Evolutionary conservation across 2,888 invertebrate species (phyloP).

Genomic region (Lasioglossum malachurum): DNA sequence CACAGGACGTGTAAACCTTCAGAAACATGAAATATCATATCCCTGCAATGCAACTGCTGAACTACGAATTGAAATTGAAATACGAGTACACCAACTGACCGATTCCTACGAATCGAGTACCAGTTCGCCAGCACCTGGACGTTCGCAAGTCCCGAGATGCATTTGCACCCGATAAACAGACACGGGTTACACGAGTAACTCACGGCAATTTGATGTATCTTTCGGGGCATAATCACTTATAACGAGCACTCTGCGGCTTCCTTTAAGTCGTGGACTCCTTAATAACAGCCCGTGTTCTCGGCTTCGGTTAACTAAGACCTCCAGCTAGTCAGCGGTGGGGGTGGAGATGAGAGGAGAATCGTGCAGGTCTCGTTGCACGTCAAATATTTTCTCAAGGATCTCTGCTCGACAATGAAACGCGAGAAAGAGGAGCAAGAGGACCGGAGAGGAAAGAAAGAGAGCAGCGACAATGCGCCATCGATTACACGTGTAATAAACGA

Average conservation of each 20-base stretch:
- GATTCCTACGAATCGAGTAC: not conserved
- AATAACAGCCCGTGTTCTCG: constrained; percentile 50
- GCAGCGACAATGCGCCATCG: not conserved
- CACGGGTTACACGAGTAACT: constrained; percentile 28
- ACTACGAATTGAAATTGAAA: not conserved
- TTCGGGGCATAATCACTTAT: constrained; percentile 59
- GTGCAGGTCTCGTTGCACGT: constrained; percentile 44
- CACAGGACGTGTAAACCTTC: not conserved
- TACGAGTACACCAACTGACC: not conserved
- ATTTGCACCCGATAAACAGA: constrained; percentile 31
- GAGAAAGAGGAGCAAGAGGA: too few relatives aligned
- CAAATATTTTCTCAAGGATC: constrained; percentile 55
- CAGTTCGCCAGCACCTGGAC: not conserved
- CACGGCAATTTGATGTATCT: constrained; percentile 53
- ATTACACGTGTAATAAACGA: too few relatives aligned
- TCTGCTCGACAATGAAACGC: constrained; percentile 3
- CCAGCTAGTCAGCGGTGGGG: not conserved
- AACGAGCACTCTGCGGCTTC: constrained; percentile 58
- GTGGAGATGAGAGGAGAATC: not conserved
- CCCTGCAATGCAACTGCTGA: too few relatives aligned
- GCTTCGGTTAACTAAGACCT: constrained; percentile 40
- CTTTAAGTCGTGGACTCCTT: constrained; percentile 49
- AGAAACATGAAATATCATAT: too few relatives aligned
- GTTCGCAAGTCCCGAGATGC: not conserved
- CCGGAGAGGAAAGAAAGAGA: not conserved